These are phyloP conservation scores for Candidula unifasciata DNA, from an alignment of 2,888 invertebrate genomes.

Conservation along the genomic window DNA sequence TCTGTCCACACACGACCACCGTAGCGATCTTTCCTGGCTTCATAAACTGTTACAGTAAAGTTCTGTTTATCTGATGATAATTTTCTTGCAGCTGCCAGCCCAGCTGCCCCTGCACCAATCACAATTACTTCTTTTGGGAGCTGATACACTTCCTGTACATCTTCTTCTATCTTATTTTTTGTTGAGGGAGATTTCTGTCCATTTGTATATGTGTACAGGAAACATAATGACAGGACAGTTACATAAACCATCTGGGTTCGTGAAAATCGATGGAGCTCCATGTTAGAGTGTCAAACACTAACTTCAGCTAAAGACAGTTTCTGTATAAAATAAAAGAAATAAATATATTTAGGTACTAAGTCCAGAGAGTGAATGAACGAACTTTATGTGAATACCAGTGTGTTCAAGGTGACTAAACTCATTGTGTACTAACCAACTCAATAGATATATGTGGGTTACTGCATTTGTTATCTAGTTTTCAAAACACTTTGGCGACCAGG, in stretches of 20 bases:
- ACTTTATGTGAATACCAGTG: no score
- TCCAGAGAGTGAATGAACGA: no score
- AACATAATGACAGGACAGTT: not conserved
- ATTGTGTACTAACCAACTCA: no score
- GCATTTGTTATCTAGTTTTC: no score
- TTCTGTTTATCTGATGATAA: slow-evolving; percentile 59
- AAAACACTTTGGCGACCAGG: no score
- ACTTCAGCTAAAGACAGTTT: not conserved
- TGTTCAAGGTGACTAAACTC: no score
- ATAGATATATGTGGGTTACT: no score
- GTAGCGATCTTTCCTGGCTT: slow-evolving; percentile 66
- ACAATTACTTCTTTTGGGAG: slow-evolving; percentile 62
- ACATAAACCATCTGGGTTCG: not conserved
- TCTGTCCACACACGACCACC: slow-evolving; percentile 71
- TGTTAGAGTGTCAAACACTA: not conserved
- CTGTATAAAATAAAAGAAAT: not conserved
- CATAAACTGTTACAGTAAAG: slow-evolving; percentile 64
- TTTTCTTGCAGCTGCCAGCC: slow-evolving; percentile 68
- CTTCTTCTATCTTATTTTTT: not conserved
- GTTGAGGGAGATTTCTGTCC: slow-evolving; percentile 14
- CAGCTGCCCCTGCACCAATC: slow-evolving; percentile 70
- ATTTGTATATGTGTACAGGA: not conserved
- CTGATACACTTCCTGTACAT: not conserved
- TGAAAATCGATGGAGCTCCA: not conserved
- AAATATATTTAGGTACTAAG: not conserved